These are phyloP conservation scores for Rotaria macrura DNA, from an alignment of 2,888 invertebrate species.

Conservation along the genomic window DNA sequence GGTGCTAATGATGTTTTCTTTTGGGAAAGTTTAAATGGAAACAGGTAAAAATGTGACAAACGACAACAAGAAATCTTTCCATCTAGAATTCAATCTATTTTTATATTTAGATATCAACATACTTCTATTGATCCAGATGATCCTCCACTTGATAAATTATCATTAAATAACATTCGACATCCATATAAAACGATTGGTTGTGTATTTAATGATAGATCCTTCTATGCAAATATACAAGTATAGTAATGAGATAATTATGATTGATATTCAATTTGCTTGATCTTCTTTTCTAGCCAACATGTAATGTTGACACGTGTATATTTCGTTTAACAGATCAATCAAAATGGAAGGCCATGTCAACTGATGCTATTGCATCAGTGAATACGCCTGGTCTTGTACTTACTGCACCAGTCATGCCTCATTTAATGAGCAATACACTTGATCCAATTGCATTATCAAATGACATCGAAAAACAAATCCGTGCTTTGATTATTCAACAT, in stretches of 20 bases:
- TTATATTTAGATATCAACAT: conserved; percentile 44
- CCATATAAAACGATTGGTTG: conserved; percentile 49
- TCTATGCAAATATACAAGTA: conserved; percentile 47
- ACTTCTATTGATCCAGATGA: conserved; percentile 43
- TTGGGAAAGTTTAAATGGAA: conserved; percentile 50
- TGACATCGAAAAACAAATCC: conserved; percentile 46
- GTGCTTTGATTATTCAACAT: conserved; percentile 41
- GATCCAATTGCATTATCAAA: conserved; percentile 44
- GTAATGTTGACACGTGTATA: conserved; percentile 44
- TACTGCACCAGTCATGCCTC: conserved; percentile 42
- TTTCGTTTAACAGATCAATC: conserved; percentile 45
- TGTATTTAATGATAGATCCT: conserved; percentile 48
- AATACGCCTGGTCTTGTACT: conserved; percentile 39
- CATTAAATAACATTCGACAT: conserved; percentile 40
- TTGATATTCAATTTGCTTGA: background rate
- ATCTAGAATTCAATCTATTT: background rate
- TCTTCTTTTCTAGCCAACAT: conserved; percentile 40
- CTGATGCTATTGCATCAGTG: conserved; percentile 46
- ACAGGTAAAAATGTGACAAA: conserved; percentile 31
- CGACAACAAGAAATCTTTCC: background rate
- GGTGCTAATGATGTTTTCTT: conserved; percentile 44
- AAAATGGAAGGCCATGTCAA: conserved; percentile 49
- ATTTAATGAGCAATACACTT: conserved; percentile 38
- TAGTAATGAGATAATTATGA: conserved; percentile 36
- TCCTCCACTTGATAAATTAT: conserved; percentile 42